Conservation (phyloP, 2,888 invertebrate species). For the Meandrusa payeni region DNA sequence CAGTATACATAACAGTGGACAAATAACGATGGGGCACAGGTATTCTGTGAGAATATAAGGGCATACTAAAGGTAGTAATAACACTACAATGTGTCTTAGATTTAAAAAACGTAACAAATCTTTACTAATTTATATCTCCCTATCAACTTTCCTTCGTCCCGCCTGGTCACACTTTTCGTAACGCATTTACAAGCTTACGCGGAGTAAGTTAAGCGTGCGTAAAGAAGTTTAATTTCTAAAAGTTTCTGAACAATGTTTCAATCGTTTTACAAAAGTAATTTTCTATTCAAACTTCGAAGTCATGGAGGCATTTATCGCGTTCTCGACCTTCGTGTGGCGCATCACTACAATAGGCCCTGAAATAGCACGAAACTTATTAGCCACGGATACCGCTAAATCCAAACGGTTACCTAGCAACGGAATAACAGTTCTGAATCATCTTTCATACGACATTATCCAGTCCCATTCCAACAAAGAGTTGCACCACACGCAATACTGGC, state of each 20-base stretch:
- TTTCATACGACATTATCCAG: conserved; percentile 36
- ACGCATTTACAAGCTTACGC: too few species aligned
- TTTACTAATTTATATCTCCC: too few species aligned
- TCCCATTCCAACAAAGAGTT: conserved; percentile 31
- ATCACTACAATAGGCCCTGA: conserved; percentile 16
- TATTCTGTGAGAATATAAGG: too few species aligned
- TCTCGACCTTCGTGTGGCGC: conserved; percentile 5
- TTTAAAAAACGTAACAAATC: too few species aligned
- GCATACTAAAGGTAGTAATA: too few species aligned
- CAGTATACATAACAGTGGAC: too few species aligned
- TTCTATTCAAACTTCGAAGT: not conserved
- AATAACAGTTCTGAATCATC: conserved; percentile 54
- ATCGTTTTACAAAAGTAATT: too few species aligned
- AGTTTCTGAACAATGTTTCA: too few species aligned
- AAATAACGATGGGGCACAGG: too few species aligned
- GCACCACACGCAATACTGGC: conserved; percentile 44
- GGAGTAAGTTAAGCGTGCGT: not conserved
- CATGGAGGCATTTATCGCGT: not conserved
- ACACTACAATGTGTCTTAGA: too few species aligned
- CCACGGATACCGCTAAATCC: conserved; percentile 26
- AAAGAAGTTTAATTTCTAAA: not conserved
- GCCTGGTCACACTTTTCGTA: too few species aligned
- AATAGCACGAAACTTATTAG: conserved; percentile 11
- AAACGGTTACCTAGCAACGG: conserved; percentile 51
- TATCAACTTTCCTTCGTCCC: too few species aligned